Percentiles rank a stretch among this genome's conserved stretches.
These are phyloP conservation scores for Forbesichthys papilliferus DNA, from an alignment of 2,113 vertebrate genomes.

Conservation along the genomic window DNA sequence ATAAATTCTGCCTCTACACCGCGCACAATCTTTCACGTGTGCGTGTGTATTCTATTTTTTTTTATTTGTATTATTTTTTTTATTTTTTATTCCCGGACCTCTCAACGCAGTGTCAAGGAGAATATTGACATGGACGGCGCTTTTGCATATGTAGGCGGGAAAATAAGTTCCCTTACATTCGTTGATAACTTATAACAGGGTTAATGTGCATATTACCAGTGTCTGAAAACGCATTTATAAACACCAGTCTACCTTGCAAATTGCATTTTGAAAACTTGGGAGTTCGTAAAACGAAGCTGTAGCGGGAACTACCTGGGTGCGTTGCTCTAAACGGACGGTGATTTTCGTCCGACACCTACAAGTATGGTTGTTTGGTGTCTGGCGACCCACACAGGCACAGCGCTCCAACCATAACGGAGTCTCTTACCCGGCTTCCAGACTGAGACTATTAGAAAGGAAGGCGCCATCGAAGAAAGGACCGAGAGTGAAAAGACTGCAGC, in stretches of 20 bases:
- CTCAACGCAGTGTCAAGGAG: no score
- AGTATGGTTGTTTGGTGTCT: constrained; percentile 44
- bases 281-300: constrained; percentile 44
- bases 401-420: constrained; percentile 52
- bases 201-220: neutral
- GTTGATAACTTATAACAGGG: constrained; percentile 1
- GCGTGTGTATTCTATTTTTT: constrained; percentile 20
- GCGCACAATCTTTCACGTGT: constrained; percentile 15
- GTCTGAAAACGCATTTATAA: neutral
- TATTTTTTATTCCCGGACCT: no score
- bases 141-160: neutral
- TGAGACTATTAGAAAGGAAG: constrained; percentile 6
- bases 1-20: constrained; percentile 16
- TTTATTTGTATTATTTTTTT: no score
- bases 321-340: constrained; percentile 28
- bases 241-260: constrained; percentile 15
- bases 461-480: constrained; percentile 7
- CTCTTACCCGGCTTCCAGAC: constrained; percentile 37
- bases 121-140: no score
- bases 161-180: constrained; percentile 25
- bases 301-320: constrained; percentile 41
- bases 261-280: constrained; percentile 61
- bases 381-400: constrained; percentile 47
- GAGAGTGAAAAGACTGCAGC: constrained; percentile 40
- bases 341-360: constrained; percentile 48